These are phyloP conservation scores for Diceros bicornis DNA, from an alignment of 2,797 vertebrate genomes.

Conservation along the genomic window DNA sequence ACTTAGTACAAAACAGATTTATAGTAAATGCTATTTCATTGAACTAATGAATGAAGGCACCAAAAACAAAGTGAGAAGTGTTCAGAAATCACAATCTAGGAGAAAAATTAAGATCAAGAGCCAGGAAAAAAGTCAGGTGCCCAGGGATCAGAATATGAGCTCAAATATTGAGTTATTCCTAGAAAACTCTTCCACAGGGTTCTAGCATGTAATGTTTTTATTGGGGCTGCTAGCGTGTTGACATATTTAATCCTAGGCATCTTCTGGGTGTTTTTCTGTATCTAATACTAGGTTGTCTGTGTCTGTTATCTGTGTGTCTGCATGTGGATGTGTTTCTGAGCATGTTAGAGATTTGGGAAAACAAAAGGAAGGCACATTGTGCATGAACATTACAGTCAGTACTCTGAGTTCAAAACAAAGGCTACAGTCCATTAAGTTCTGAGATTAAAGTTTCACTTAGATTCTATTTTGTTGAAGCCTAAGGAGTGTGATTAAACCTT, in stretches of 20 bases:
- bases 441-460: conserved; percentile 33
- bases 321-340: background rate
- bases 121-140: background rate
- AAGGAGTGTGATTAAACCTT: conserved; percentile 7
- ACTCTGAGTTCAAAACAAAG: background rate
- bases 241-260: background rate
- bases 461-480: conserved; percentile 34
- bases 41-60: background rate
- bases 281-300: background rate
- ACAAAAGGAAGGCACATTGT: background rate
- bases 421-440: background rate
- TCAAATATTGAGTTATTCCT: background rate
- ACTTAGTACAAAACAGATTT: background rate
- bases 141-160: background rate
- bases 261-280: background rate
- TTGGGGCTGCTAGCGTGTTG: background rate
- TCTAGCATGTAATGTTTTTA: background rate
- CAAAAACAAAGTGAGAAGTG: background rate
- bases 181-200: background rate
- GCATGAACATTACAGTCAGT: background rate
- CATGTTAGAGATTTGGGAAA: background rate
- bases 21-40: background rate
- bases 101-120: background rate
- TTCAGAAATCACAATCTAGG: background rate
- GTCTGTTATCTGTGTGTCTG: background rate